Evolutionary conservation across 2,797 vertebrate genomes (phyloP).

Genomic region (Todus mexicanus): DNA sequence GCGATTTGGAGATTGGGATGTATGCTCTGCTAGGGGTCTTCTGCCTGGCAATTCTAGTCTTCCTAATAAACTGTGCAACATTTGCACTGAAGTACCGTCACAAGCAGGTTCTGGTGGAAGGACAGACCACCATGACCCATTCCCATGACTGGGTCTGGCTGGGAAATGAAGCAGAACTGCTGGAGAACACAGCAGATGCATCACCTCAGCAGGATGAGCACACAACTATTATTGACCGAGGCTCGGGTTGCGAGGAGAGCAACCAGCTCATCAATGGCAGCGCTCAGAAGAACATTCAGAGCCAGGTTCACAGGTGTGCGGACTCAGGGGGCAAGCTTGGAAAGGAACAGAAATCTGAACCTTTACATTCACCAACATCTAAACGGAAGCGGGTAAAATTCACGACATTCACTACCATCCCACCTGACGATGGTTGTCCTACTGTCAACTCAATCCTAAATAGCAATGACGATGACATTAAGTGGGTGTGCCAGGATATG

Average conservation of each 20-base stretch:
- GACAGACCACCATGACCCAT: conserved; percentile 86
- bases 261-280: conserved; percentile 83
- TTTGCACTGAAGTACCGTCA: conserved; percentile 92
- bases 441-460: conserved; percentile 81
- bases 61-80: conserved; percentile 94
- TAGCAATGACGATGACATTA: conserved; percentile 83
- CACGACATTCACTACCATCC: conserved; percentile 89
- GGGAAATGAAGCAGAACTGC: conserved; percentile 88
- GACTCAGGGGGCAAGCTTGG: conserved; percentile 63
- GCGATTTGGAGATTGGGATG: conserved; percentile 96
- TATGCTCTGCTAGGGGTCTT: conserved; percentile 96
- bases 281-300: conserved; percentile 77
- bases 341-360: conserved; percentile 82
- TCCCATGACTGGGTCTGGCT: conserved; percentile 99
- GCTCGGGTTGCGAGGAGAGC: conserved; percentile 78
- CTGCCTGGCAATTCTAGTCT: conserved; percentile 95
- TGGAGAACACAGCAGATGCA: conserved; percentile 81
- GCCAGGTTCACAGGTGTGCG: conserved; percentile 78
- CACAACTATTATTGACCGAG: conserved; percentile 84
- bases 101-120: conserved; percentile 90
- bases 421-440: conserved; percentile 80
- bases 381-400: conserved; percentile 94
- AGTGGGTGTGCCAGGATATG: conserved; percentile 91
- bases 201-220: conserved; percentile 84
- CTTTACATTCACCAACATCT: conserved; percentile 87